These are phyloP conservation scores for Pantherophis guttatus DNA, from an alignment of 2,113 vertebrate species.

Conservation along the genomic window DNA sequence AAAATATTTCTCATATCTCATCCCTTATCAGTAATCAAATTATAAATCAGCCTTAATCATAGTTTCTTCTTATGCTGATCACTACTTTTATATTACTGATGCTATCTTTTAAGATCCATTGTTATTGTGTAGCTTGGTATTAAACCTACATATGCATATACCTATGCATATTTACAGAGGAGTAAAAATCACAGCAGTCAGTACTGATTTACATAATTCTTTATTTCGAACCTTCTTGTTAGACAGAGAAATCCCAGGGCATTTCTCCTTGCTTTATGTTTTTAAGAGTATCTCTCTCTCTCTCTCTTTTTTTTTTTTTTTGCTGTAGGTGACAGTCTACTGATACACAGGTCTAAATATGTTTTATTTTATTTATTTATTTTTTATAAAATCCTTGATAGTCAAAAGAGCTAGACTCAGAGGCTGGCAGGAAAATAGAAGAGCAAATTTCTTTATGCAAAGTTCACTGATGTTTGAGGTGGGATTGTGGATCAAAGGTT, in stretches of 20 bases:
- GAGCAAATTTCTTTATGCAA: neutral
- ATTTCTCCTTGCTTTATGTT: neutral
- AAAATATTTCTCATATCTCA: neutral
- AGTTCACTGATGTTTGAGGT: neutral
- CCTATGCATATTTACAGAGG: neutral
- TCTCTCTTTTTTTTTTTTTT: neutral
- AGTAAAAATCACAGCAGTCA: neutral
- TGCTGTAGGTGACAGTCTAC: neutral
- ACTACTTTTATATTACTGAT: neutral
- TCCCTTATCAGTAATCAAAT: neutral
- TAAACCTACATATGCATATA: neutral
- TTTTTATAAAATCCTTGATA: neutral
- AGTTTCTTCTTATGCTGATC: neutral
- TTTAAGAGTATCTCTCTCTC: neutral
- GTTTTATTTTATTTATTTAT: neutral
- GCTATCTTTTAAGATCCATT: neutral
- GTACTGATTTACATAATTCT: neutral
- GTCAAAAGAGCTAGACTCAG: neutral
- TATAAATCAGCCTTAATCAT: neutral
- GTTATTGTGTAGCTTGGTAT: neutral
- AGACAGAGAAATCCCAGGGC: neutral
- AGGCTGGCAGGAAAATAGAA: neutral
- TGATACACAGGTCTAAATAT: neutral
- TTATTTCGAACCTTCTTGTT: neutral
- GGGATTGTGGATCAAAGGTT: neutral